Evolutionary conservation across 2,113 vertebrate genomes (phyloP).

Genomic region (Chunga burmeisteri): DNA sequence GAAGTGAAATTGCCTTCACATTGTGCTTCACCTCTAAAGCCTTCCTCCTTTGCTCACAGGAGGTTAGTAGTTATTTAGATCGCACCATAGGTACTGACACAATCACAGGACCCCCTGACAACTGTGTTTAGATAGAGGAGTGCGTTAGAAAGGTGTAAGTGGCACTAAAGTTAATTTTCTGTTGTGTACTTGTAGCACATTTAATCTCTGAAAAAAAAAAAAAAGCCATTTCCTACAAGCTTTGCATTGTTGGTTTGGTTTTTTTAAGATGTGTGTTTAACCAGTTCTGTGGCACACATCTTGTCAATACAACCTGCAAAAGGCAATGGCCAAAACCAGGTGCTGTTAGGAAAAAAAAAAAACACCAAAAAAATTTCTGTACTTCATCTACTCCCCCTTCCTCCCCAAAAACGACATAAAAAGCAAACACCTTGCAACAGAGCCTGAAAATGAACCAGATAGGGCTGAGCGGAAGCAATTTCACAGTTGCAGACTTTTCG

Average conservation of each 20-base stretch:
- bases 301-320: neutral
- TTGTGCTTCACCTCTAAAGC: neutral
- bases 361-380: neutral
- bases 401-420: neutral
- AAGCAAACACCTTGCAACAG: neutral
- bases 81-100: neutral
- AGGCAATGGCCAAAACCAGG: neutral
- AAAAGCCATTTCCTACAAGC: neutral
- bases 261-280: neutral
- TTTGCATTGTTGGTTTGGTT: neutral
- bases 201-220: no score
- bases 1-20: neutral
- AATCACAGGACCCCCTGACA: neutral
- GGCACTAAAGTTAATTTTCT: neutral
- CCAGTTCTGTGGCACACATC: neutral
- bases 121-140: neutral
- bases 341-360: neutral
- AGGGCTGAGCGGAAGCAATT: slow-evolving; percentile 4
- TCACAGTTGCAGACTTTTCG: neutral
- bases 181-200: neutral
- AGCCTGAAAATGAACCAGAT: neutral
- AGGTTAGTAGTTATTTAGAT: neutral
- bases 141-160: neutral
- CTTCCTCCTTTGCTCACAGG: neutral
- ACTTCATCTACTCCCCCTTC: neutral